Evolutionary conservation across 2,113 vertebrate genomes (phyloP).

Genomic region (Microcebus murinus): DNA sequence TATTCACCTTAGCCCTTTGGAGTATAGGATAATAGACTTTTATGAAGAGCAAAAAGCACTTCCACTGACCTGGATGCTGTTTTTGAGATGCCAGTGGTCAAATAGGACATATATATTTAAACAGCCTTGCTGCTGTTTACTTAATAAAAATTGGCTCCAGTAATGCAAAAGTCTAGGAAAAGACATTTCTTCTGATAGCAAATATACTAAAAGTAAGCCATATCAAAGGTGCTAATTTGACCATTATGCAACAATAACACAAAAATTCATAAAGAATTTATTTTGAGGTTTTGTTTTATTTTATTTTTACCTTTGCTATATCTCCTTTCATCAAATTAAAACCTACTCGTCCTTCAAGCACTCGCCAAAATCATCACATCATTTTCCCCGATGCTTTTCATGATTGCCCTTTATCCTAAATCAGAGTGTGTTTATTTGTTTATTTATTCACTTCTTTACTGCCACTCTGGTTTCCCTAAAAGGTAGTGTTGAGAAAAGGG

Average conservation of each 20-base stretch:
- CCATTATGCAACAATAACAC: background rate
- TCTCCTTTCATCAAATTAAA: background rate
- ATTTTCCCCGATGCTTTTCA: background rate
- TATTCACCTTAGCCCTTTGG: background rate
- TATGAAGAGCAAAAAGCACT: background rate
- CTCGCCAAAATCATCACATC: background rate
- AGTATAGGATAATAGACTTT: background rate
- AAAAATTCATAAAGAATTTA: background rate
- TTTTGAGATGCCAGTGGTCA: background rate
- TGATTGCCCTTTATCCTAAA: background rate
- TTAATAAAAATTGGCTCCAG: background rate
- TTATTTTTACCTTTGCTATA: background rate
- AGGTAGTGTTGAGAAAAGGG: too few relatives aligned
- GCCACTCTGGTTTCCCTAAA: background rate
- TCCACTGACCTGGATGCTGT: background rate
- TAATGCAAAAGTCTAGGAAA: background rate
- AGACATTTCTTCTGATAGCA: background rate
- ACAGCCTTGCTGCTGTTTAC: background rate
- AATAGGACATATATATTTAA: background rate
- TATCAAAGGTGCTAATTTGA: background rate
- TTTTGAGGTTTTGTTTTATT: background rate
- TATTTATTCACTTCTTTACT: background rate
- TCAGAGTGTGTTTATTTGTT: background rate
- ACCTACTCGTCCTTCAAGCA: background rate
- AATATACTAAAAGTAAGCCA: background rate